phyloP scores from a whole-genome alignment of 2,113 vertebrate genomes.

The Amphilophus citrinellus region DNA sequence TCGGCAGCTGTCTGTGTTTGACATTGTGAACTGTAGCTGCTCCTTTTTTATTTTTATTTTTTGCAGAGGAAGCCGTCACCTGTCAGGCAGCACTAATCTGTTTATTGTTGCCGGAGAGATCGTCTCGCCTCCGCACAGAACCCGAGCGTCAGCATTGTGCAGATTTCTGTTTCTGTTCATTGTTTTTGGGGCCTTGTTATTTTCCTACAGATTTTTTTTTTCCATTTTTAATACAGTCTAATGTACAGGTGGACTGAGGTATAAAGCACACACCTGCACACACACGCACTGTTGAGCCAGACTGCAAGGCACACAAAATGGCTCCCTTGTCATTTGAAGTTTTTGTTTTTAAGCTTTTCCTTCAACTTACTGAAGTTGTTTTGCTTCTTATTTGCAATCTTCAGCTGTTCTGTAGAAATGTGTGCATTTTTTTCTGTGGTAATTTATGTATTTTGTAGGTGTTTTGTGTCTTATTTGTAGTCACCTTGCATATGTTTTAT shows the following conservation, averaged over 20 bases:
- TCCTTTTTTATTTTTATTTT: constrained; percentile 27
- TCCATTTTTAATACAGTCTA: neutral
- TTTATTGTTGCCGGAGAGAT: constrained; percentile 62
- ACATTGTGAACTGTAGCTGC: constrained; percentile 59
- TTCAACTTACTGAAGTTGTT: neutral
- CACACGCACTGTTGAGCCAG: neutral
- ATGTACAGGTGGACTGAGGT: neutral
- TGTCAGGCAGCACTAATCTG: constrained; percentile 70
- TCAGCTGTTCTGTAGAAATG: neutral
- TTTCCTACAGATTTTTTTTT: neutral
- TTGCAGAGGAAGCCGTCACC: constrained; percentile 64
- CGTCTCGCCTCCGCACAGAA: constrained; percentile 33
- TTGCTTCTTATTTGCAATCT: neutral
- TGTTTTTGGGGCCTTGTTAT: neutral
- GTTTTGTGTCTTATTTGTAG: neutral
- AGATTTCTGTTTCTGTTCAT: neutral
- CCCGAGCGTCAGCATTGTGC: neutral
- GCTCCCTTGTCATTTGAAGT: neutral
- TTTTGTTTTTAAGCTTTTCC: neutral
- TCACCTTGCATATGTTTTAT: neutral
- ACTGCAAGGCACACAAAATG: neutral
- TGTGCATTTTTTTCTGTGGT: neutral
- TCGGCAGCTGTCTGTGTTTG: constrained; percentile 65
- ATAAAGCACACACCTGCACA: too few relatives aligned
- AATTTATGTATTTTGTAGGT: neutral